Conservation (phyloP, 2,113 vertebrate genomes). For the Antechinus flavipes region DNA sequence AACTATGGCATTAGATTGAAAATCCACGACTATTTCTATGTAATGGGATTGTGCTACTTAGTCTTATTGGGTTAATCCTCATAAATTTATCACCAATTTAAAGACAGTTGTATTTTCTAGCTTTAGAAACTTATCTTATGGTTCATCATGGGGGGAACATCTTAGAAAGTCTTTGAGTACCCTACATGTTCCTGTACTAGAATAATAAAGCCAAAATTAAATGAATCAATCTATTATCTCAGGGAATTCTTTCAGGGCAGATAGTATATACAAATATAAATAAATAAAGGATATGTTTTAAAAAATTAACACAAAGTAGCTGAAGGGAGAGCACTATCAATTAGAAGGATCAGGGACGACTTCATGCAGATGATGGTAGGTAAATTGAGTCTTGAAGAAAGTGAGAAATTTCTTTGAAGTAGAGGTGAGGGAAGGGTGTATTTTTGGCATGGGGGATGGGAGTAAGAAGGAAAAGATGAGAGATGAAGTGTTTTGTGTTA, state of each 20-base stretch:
- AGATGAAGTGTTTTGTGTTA: not conserved
- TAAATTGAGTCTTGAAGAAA: not conserved
- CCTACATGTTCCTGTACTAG: not conserved
- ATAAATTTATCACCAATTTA: not conserved
- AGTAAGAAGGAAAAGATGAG: not conserved
- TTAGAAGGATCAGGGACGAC: not conserved
- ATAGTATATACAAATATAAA: constrained; percentile 1
- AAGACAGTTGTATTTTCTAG: constrained; percentile 11
- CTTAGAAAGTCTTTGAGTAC: constrained; percentile 40
- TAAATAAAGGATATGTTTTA: not conserved
- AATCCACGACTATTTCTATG: not conserved
- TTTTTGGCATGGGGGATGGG: not conserved
- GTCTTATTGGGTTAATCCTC: not conserved
- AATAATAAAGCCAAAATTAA: not conserved
- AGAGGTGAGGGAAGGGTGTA: not conserved
- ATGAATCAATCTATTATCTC: not conserved
- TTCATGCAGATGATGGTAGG: not conserved
- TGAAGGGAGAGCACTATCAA: not conserved
- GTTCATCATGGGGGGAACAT: constrained; percentile 22
- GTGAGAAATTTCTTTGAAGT: not conserved
- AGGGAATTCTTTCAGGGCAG: not conserved
- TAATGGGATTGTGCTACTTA: not conserved
- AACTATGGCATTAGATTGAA: not conserved
- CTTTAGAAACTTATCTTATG: constrained; percentile 1
- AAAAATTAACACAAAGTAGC: not conserved